Evolutionary conservation across 2,888 invertebrate genomes (phyloP).

Genomic region (Campopleginae sp.): DNA sequence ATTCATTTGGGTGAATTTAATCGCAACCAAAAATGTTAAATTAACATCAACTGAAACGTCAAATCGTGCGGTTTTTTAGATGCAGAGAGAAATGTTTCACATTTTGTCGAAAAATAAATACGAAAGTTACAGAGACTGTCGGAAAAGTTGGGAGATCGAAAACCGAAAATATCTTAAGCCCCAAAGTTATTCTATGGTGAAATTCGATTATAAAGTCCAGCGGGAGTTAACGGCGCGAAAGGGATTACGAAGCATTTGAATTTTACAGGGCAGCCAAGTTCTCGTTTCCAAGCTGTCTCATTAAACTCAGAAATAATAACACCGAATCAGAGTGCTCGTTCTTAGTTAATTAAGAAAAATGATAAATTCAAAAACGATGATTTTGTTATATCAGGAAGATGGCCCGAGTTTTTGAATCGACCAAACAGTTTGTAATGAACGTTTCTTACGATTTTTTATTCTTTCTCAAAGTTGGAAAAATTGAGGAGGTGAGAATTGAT

Average conservation of each 20-base stretch:
- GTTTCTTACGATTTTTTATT: background rate
- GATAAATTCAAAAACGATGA: background rate
- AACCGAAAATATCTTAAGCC: slow-evolving; percentile 46
- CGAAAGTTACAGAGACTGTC: background rate
- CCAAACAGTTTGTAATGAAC: background rate
- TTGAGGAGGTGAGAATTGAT: background rate
- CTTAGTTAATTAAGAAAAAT: slow-evolving; percentile 18
- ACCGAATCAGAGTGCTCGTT: background rate
- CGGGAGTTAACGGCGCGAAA: slow-evolving; percentile 24
- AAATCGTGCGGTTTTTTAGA: background rate
- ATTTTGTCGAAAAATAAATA: background rate
- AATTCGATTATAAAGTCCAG: slow-evolving; percentile 52
- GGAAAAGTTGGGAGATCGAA: slow-evolving; percentile 21
- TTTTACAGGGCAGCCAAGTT: slow-evolving; percentile 38
- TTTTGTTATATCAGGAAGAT: background rate
- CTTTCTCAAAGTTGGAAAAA: background rate
- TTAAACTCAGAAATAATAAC: background rate
- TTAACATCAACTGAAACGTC: background rate
- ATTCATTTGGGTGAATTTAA: background rate
- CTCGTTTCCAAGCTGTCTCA: slow-evolving; percentile 3
- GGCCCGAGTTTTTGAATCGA: background rate
- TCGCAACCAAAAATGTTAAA: background rate
- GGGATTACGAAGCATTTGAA: slow-evolving; percentile 49
- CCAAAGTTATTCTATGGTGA: slow-evolving; percentile 25
- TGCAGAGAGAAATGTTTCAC: background rate